Percentiles rank a stretch among this genome's conserved stretches.
Evolutionary conservation across 1,140 invertebrate genomes (phyloP).

Genomic region (Brachionus asplanchnoidis): DNA sequence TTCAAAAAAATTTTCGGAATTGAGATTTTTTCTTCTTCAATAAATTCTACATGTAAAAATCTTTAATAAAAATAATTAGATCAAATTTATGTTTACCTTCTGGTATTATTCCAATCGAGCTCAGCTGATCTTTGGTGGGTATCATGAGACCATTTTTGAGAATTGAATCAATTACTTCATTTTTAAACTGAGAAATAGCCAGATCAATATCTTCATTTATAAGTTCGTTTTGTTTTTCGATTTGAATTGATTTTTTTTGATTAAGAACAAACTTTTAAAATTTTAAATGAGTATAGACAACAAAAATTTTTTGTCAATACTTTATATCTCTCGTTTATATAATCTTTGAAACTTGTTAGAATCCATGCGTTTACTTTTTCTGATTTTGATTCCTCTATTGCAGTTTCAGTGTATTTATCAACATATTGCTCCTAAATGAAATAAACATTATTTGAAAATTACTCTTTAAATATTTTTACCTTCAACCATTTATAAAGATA

Average conservation of each 20-base stretch:
- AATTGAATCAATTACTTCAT: background rate
- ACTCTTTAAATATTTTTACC: background rate
- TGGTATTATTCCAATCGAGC: background rate
- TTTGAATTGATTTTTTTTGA: conserved; percentile 10
- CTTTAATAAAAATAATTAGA: background rate
- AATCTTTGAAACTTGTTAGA: background rate
- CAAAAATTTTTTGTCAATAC: background rate
- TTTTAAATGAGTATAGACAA: background rate
- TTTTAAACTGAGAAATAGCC: background rate
- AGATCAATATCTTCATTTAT: conserved; percentile 20
- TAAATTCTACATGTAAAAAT: background rate
- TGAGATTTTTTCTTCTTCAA: conserved; percentile 6
- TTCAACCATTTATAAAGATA: conserved; percentile 40
- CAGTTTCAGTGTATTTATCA: background rate
- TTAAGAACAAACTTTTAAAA: background rate
- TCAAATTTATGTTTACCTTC: background rate
- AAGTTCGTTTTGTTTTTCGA: background rate
- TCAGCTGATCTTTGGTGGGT: conserved; percentile 12
- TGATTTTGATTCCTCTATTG: background rate
- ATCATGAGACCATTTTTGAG: background rate
- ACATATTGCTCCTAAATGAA: conserved; percentile 4
- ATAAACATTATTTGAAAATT: background rate
- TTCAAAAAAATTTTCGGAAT: conserved; percentile 22
- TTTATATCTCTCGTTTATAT: background rate
- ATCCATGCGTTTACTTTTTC: background rate